Evolutionary conservation across 2,797 vertebrate genomes (phyloP), one percentile per base, ranked within the genome.

Genomic region (Cuculus canorus): DNA sequence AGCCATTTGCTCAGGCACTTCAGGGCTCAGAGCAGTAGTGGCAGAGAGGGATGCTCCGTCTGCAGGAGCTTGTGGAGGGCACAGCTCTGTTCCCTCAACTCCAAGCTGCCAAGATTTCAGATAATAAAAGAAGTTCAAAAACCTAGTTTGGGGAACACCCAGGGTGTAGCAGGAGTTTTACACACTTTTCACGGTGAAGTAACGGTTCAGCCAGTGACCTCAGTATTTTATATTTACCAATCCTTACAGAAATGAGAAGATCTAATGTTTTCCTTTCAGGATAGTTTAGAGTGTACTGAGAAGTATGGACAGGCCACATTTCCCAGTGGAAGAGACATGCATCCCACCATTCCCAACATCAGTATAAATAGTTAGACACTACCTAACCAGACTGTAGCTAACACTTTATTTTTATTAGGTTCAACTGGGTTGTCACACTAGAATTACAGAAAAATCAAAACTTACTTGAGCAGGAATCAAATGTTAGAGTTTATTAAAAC

Each of bases 401-500:
- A 61, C 7, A 7, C 8, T n/a, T 13, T 4, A 0, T 57, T 68
- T 61, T 48, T 50, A n/a, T 30, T 39, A 32, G 17, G 27, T 28
- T 59, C 17, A 33, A 4, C 1, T 52, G 43, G 82, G 68, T 23
- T 45, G 28, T 60, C 21, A 61, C 8, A 13, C 32, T n/a, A 14
- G 14, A 85, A 45, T 17, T 68, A n/a, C 21, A 88, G 48, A 6
- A 39, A 70, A 76, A 50, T 15, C 27, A 76, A 37, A 13, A 37
- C 32, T 37, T 64, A 73, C 11, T 57, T 39, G 13, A 71, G n/a
- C 61, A 81, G 11, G 45, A 80, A 68, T n/a, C 35, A 50, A 83
- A n/a, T 43, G 30, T 17, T 53, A 7, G 19, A 37, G 17, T 93
- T 96, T 95, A 93, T 94, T 96, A 91, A 93, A 96, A 91, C 60